A percentile compares a stretch with the other conserved stretches of the same genome.
Evolutionary conservation across 2,888 invertebrate species (phyloP).

Genomic region (Heliconius sara): DNA sequence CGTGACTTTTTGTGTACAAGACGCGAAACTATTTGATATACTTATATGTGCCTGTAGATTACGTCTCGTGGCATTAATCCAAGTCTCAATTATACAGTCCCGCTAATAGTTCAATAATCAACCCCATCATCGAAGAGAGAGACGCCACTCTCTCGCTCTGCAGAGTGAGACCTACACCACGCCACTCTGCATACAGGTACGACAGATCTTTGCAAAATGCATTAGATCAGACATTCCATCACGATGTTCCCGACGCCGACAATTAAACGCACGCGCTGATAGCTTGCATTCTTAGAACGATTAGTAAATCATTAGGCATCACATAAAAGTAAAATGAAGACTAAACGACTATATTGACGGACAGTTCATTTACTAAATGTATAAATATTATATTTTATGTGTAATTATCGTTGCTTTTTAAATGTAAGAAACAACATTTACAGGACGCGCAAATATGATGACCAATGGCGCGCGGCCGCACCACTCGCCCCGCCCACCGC

Average conservation of each 20-base stretch:
- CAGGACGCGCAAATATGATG: conserved; percentile 65
- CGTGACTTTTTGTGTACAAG: background rate
- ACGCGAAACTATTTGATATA: conserved; percentile 63
- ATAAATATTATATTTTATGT: conserved; percentile 11
- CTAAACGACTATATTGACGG: background rate
- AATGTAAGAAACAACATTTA: conserved; percentile 57
- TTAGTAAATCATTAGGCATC: conserved; percentile 34
- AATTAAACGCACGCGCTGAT: conserved; percentile 56
- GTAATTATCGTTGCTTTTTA: conserved; percentile 16
- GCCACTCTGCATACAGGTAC: conserved; percentile 28
- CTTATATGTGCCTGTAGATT: conserved; percentile 55
- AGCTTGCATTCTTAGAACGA: conserved; percentile 49
- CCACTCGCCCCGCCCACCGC: conserved; percentile 70
- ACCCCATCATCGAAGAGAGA: conserved; percentile 53
- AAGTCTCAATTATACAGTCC: conserved; percentile 68
- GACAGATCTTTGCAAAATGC: conserved; percentile 33
- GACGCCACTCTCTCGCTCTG: conserved; percentile 51
- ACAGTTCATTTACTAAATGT: background rate
- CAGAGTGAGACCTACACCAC: conserved; percentile 18
- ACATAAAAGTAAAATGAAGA: conserved; percentile 6
- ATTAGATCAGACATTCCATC: conserved; percentile 56
- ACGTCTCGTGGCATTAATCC: conserved; percentile 65
- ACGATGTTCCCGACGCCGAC: conserved; percentile 52
- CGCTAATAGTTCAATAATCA: conserved; percentile 45
- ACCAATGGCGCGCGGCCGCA: conserved; percentile 73